Evolutionary conservation across 2,888 invertebrate species (phyloP).

Genomic region (Leptarthrus brevirostris): DNA sequence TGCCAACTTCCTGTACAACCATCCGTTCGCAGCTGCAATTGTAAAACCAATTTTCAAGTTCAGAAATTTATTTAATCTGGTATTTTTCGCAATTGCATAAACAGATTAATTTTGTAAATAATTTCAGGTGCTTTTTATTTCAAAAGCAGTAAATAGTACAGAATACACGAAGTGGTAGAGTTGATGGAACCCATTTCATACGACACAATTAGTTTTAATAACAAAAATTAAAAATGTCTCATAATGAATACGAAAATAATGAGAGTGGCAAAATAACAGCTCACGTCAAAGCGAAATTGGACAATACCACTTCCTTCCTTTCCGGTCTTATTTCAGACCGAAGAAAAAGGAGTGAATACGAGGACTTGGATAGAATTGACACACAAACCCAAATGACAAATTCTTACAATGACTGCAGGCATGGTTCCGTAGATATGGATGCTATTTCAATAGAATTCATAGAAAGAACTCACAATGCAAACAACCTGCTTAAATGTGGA

Average conservation of each 20-base stretch:
- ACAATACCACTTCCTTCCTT: slow-evolving; percentile 15
- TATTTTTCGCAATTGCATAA: background rate
- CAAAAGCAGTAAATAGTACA: no score
- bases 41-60: slow-evolving; percentile 22
- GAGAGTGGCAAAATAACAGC: background rate
- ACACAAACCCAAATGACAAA: background rate
- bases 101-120: slow-evolving; percentile 3
- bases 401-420: background rate
- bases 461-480: slow-evolving; percentile 40
- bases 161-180: no score
- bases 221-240: slow-evolving; percentile 26
- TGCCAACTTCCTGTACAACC: slow-evolving; percentile 21
- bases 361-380: slow-evolving; percentile 5
- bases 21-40: background rate
- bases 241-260: slow-evolving; percentile 6
- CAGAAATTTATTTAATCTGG: slow-evolving; percentile 21
- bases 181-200: no score
- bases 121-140: slow-evolving; percentile 6
- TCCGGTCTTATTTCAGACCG: slow-evolving; percentile 20
- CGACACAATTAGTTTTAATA: slow-evolving; percentile 11
- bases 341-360: slow-evolving; percentile 5
- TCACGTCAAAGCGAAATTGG: slow-evolving; percentile 15
- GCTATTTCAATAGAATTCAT: no score
- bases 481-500: slow-evolving; percentile 34
- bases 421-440: no score